These are phyloP conservation scores for Catagonus wagneri DNA, from an alignment of 2,113 vertebrate genomes.

Conservation along the genomic window DNA sequence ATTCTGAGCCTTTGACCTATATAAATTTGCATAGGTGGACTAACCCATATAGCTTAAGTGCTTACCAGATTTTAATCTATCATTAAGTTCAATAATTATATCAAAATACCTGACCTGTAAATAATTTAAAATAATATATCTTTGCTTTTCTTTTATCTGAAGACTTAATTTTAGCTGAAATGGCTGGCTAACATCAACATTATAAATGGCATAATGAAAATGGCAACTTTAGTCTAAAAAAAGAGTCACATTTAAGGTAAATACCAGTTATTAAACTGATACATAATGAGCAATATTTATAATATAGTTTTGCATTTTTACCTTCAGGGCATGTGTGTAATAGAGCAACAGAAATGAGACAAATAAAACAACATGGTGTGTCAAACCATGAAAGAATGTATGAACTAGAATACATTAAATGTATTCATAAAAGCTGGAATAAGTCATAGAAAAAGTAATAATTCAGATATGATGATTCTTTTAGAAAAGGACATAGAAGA, in stretches of 20 bases:
- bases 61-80: not conserved
- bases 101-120: not conserved
- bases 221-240: not conserved
- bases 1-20: not conserved
- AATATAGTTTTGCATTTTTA: not conserved
- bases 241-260: not conserved
- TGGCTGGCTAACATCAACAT: not conserved
- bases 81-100: not conserved
- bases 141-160: not conserved
- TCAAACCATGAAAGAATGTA: not conserved
- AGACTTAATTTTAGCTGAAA: slow-evolving; percentile 22
- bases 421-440: not conserved
- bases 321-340: not conserved
- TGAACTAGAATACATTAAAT: not conserved
- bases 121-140: not conserved
- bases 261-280: not conserved
- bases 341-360: not conserved
- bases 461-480: not conserved
- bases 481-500: not conserved
- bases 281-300: not conserved
- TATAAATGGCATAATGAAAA: not conserved
- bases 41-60: slow-evolving; percentile 1
- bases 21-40: not conserved
- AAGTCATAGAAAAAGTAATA: not conserved
- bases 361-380: not conserved